A percentile compares a stretch with the other conserved stretches of the same genome.
phyloP scores from a whole-genome alignment of 2,797 vertebrate genomes.

The Arnoldichthys spilopterus region DNA sequence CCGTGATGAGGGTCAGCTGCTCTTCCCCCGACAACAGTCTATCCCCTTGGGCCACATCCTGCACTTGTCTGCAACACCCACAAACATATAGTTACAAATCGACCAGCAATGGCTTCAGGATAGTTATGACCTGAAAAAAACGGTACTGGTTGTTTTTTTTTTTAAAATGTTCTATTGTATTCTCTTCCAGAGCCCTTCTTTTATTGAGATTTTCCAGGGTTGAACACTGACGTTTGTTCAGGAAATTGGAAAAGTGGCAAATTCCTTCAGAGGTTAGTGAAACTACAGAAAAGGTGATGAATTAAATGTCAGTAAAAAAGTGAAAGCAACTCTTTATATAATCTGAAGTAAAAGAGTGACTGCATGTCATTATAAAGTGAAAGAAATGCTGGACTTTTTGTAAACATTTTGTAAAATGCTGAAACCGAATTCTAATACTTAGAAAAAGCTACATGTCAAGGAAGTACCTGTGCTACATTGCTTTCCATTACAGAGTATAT shows the following conservation, averaged over 20 bases:
- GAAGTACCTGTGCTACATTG: background rate
- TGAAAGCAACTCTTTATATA: background rate
- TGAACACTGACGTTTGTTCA: background rate
- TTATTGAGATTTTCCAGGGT: background rate
- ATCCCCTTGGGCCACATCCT: conserved; percentile 56
- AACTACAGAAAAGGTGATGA: background rate
- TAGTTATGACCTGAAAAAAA: background rate
- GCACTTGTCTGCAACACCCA: conserved; percentile 43
- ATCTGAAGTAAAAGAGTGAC: background rate
- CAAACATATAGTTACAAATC: background rate
- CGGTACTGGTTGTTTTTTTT: background rate
- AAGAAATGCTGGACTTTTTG: background rate
- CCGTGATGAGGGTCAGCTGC: conserved; percentile 78
- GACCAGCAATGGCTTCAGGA: background rate
- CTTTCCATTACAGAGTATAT: background rate
- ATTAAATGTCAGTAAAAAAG: conserved; percentile 4
- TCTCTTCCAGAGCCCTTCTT: background rate
- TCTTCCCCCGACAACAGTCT: conserved; percentile 74
- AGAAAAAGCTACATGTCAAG: background rate
- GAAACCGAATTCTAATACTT: background rate
- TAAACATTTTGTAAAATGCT: too few species aligned
- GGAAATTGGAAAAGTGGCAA: background rate
- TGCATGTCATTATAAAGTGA: background rate
- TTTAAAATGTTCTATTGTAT: background rate
- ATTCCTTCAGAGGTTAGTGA: background rate